phyloP scores from a whole-genome alignment of 2,113 vertebrate species.

The Oreochromis tanganicae region DNA sequence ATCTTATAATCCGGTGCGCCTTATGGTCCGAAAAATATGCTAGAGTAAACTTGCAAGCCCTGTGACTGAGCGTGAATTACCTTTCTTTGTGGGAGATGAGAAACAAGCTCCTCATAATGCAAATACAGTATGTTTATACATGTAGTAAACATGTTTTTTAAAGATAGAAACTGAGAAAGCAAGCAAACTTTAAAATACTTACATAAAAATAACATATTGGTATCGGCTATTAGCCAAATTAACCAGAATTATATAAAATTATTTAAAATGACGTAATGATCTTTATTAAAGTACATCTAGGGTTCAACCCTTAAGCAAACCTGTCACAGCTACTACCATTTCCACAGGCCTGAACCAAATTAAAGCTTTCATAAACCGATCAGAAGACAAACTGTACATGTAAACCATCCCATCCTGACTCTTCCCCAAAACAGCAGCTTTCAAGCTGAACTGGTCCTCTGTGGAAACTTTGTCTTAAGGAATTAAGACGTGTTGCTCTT shows the following conservation, averaged over 20 bases:
- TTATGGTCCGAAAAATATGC: accelerated
- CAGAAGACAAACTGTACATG: neutral
- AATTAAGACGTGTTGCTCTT: neutral
- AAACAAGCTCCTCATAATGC: neutral
- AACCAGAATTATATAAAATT: neutral
- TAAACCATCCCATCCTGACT: neutral
- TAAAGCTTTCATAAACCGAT: neutral
- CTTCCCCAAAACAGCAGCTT: neutral
- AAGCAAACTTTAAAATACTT: neutral
- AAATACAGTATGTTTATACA: neutral
- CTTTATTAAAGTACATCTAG: neutral
- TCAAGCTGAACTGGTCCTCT: neutral
- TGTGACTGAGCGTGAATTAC: accelerated
- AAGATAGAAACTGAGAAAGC: accelerated
- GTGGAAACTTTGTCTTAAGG: neutral
- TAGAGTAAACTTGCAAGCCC: neutral
- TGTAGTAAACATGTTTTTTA: neutral
- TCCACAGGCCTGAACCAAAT: neutral
- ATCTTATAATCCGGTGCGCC: accelerated
- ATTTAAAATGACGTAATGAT: accelerated
- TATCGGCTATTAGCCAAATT: neutral
- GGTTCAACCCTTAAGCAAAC: neutral
- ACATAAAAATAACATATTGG: neutral
- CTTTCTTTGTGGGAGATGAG: neutral
- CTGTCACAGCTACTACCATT: neutral